phyloP scores from a whole-genome alignment of 2,797 vertebrate genomes.

The Scolopax rusticola region DNA sequence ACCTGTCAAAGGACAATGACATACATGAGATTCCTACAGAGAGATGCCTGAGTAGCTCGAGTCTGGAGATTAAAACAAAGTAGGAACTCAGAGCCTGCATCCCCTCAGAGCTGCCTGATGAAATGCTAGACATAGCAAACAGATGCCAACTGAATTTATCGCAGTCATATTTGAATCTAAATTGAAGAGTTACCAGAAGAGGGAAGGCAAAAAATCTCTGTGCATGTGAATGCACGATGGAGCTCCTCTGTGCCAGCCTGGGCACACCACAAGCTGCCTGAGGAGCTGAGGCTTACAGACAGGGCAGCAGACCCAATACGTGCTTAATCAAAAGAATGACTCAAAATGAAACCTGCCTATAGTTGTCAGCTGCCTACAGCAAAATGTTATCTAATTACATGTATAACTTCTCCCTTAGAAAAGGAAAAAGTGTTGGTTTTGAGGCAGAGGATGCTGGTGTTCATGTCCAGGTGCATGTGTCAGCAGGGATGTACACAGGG shows the following conservation, averaged over 20 bases:
- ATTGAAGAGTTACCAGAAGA: not conserved
- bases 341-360: slow-evolving; percentile 29
- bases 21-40: not conserved
- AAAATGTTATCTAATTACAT: not conserved
- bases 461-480: not conserved
- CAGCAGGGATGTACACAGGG: not conserved
- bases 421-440: not conserved
- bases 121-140: not conserved
- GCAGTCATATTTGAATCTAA: not conserved
- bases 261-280: not conserved
- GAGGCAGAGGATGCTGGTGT: not conserved
- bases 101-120: not conserved
- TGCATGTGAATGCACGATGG: not conserved
- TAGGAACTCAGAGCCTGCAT: not conserved
- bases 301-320: not conserved
- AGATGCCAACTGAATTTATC: not conserved
- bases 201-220: not conserved
- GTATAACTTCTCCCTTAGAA: not conserved
- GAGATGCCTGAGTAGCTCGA: not conserved
- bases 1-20: not conserved
- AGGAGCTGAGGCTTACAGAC: not conserved
- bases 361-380: not conserved
- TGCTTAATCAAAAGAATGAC: not conserved
- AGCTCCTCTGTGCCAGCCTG: not conserved
- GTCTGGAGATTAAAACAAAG: not conserved